Evolutionary conservation across 30 jellyfish, hydroid and myxozoan genomes (phyloP).

Genomic region (Hydractinia symbiolongicarpus): DNA sequence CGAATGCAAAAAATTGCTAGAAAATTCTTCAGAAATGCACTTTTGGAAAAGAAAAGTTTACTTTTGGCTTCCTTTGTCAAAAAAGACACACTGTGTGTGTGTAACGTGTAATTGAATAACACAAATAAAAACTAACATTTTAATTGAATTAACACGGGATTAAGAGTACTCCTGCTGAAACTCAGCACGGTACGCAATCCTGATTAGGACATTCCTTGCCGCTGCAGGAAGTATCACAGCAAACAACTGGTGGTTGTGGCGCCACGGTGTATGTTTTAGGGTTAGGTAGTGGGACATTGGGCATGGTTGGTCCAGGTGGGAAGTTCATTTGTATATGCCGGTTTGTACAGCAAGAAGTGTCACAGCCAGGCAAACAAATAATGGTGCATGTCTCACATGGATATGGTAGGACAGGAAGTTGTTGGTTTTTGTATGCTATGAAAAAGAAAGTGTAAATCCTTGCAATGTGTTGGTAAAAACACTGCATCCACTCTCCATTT

Average conservation of each 20-base stretch:
- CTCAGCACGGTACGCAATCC: too few species aligned
- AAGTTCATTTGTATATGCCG: neutral
- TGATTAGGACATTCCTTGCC: too few species aligned
- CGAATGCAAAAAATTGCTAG: too few species aligned
- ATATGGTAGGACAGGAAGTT: constrained; percentile 15
- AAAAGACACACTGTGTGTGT: too few species aligned
- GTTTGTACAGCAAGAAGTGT: constrained; percentile 10
- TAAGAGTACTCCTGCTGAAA: too few species aligned
- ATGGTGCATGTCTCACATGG: constrained; percentile 21
- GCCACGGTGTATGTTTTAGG: constrained; percentile 10
- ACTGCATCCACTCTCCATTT: constrained; percentile 13
- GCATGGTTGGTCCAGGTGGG: constrained; percentile 35
- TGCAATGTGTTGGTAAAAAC: neutral
- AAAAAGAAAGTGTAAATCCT: neutral
- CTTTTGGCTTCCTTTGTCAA: too few species aligned
- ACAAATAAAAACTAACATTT: too few species aligned
- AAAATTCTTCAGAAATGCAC: too few species aligned
- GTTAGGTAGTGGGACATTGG: constrained; percentile 12
- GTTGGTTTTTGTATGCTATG: constrained; percentile 14
- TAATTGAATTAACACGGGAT: too few species aligned
- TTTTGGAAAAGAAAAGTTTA: too few species aligned
- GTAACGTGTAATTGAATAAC: too few species aligned
- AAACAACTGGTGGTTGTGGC: constrained; percentile 13
- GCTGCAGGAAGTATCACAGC: constrained; percentile 4
- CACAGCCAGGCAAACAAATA: constrained; percentile 28